Evolutionary conservation across 2,797 vertebrate species (phyloP).

Genomic region (Trichosurus vulpecula): DNA sequence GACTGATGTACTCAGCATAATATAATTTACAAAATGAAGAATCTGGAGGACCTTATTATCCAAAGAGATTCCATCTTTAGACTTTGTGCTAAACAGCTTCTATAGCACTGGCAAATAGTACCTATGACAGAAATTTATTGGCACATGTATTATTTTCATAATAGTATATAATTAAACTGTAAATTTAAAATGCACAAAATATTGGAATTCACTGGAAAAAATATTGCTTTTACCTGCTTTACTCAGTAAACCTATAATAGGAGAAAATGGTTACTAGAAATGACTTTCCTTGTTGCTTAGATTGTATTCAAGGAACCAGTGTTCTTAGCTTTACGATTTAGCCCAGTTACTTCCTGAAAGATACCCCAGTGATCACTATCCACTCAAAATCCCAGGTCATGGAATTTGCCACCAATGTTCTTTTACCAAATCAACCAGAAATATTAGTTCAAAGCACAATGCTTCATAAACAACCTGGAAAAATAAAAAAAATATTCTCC

Average conservation of each 20-base stretch:
- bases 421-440: background rate
- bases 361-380: background rate
- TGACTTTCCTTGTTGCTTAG: background rate
- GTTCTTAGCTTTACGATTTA: background rate
- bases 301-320: slow-evolving; percentile 27
- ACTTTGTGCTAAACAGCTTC: background rate
- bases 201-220: slow-evolving; percentile 11
- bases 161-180: slow-evolving; percentile 11
- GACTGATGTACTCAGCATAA: background rate
- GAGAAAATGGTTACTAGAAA: background rate
- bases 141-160: slow-evolving; percentile 16
- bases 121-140: background rate
- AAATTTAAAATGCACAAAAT: slow-evolving; percentile 26
- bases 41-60: background rate
- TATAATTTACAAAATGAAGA: background rate
- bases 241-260: slow-evolving; percentile 28
- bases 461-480: background rate
- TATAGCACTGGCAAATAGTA: background rate
- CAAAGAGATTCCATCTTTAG: background rate
- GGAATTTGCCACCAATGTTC: background rate
- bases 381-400: background rate
- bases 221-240: background rate
- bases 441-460: background rate
- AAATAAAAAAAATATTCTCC: background rate
- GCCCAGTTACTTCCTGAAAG: background rate